These are phyloP conservation scores for Drosophila pseudotalamancana DNA, from an alignment of 2,888 invertebrate genomes.

Conservation along the genomic window DNA sequence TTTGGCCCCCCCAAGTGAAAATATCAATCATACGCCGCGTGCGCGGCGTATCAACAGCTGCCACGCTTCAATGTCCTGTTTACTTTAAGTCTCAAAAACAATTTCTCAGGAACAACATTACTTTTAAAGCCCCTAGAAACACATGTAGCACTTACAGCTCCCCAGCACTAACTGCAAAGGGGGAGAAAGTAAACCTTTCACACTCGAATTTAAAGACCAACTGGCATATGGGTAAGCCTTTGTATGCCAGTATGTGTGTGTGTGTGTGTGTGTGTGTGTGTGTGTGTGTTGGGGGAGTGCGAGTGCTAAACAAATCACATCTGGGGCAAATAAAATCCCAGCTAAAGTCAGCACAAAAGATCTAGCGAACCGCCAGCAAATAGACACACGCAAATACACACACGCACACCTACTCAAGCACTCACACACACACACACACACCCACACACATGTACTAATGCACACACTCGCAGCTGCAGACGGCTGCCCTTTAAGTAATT, in stretches of 20 bases:
- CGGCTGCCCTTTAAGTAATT: constrained; percentile 69
- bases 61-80: constrained; percentile 32
- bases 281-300: not conserved
- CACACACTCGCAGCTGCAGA: constrained; percentile 20
- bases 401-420: constrained; percentile 12
- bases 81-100: constrained; percentile 58
- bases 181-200: constrained; percentile 49
- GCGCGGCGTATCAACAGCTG: constrained; percentile 39
- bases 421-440: not conserved
- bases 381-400: constrained; percentile 44
- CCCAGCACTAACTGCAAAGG: no score
- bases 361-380: constrained; percentile 62
- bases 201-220: constrained; percentile 70
- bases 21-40: constrained; percentile 68
- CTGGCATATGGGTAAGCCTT: constrained; percentile 51
- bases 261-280: constrained; percentile 3
- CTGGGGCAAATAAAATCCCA: constrained; percentile 70
- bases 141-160: constrained; percentile 62
- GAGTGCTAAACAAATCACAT: constrained; percentile 73
- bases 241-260: not conserved
- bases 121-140: constrained; percentile 63
- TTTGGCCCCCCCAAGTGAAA: constrained; percentile 20
- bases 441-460: constrained; percentile 14
- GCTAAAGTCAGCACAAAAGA: constrained; percentile 67
- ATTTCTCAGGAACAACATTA: constrained; percentile 58